Percentiles rank a stretch among this genome's conserved stretches.
These are phyloP conservation scores for Amblyjoppa fuscipennis DNA, from an alignment of 2,888 invertebrate species.

Conservation along the genomic window DNA sequence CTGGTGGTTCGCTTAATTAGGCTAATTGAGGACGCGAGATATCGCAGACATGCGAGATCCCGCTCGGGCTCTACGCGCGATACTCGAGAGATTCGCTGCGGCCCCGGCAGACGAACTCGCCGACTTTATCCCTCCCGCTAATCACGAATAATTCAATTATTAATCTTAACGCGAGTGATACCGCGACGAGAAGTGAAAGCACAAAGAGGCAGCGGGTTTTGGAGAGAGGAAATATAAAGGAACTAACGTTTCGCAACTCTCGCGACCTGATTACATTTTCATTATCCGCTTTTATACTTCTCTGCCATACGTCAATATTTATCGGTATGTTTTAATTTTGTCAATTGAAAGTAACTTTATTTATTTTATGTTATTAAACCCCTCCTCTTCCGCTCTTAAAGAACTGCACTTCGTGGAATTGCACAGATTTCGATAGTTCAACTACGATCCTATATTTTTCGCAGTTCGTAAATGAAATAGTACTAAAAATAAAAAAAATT, in stretches of 20 bases:
- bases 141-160: constrained; percentile 46
- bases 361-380: not conserved
- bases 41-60: constrained; percentile 41
- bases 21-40: constrained; percentile 74
- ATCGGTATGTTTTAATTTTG: not conserved
- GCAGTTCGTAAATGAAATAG: not conserved
- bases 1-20: constrained; percentile 71
- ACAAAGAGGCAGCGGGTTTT: not conserved
- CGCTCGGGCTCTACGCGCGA: not conserved
- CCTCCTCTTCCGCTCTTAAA: not conserved
- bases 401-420: not conserved
- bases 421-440: not conserved
- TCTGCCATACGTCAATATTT: not conserved
- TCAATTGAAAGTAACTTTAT: not conserved
- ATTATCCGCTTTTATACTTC: not conserved
- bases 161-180: constrained; percentile 42
- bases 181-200: constrained; percentile 24
- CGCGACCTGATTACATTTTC: constrained; percentile 29
- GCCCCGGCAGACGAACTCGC: constrained; percentile 12
- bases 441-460: not conserved
- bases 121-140: constrained; percentile 18
- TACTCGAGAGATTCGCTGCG: constrained; percentile 9
- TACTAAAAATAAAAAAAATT: not conserved
- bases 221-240: not conserved
- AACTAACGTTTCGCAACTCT: constrained; percentile 9